phyloP scores from a whole-genome alignment of 2,888 invertebrate genomes.

The Teinopalpus imperialis region DNA sequence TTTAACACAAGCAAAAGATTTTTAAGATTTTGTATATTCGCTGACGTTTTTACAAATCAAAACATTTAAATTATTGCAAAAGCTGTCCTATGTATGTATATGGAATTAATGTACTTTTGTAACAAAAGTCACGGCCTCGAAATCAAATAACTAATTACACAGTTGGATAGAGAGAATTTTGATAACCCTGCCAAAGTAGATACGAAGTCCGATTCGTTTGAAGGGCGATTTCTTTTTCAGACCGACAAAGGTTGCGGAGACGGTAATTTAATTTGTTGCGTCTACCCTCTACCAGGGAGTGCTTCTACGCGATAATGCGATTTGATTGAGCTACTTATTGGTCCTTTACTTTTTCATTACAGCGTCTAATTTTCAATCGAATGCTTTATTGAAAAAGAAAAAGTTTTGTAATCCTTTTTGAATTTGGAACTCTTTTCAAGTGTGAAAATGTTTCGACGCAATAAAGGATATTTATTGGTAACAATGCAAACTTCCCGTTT shows the following conservation, averaged over 20 bases:
- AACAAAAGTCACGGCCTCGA: background rate
- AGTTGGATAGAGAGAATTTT: slow-evolving; percentile 41
- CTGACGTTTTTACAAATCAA: no score
- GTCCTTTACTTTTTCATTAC: slow-evolving; percentile 73
- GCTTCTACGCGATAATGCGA: slow-evolving; percentile 66
- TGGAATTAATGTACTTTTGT: no score
- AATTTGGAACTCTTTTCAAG: slow-evolving; percentile 34
- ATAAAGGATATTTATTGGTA: slow-evolving; percentile 43
- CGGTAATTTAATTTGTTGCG: slow-evolving; percentile 71
- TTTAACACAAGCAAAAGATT: no score
- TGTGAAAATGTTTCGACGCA: slow-evolving; percentile 52
- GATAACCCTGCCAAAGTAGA: slow-evolving; percentile 38
- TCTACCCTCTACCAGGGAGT: slow-evolving; percentile 56
- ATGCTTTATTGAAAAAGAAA: slow-evolving; percentile 30
- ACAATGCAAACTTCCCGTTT: slow-evolving; percentile 63
- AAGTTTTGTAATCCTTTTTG: slow-evolving; percentile 35
- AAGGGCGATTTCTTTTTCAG: slow-evolving; percentile 62
- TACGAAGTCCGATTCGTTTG: slow-evolving; percentile 37
- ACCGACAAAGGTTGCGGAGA: slow-evolving; percentile 56
- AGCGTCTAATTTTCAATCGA: slow-evolving; percentile 51
- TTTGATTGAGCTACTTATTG: slow-evolving; percentile 75
- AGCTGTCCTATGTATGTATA: no score
- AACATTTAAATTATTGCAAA: no score
- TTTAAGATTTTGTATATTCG: no score
- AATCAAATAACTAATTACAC: slow-evolving; percentile 24